Base-by-base conservation (phyloP, 2,888 invertebrate species). In the Agapetus fuscipes region DNA sequence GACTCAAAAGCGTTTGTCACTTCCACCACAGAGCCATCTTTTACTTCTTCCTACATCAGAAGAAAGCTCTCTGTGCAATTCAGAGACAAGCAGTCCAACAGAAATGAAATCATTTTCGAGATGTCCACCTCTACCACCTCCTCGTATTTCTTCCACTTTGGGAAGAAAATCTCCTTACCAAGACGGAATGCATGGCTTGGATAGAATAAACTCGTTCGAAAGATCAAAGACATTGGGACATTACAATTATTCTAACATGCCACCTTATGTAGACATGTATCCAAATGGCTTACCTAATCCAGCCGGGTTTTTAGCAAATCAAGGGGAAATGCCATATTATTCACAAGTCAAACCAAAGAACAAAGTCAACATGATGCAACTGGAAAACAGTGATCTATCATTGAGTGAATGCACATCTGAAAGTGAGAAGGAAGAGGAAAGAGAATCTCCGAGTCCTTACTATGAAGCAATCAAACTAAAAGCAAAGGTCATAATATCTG, bases 51-150 rank as follows among this genome's bases (percentile, higher is more conserved):
- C 63, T 3, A 54, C 50, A 34, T 51, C 55, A 3, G 52, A 52
- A 35, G 57, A 43, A 29, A 43, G 55, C 40, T 55, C 57, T 0
- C 17, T 56, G 53, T 14, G 58, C 53, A 34, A 57, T 52, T 46
- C 46, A 32, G 39, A 50, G 41, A 39, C 42, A n/a, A 43, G 43
- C 38, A 35, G 42, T 39, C 53, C 58, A 2, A 41, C 45, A 15
- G 48, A 43, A 17, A n/a, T 41, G 30, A 43, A 41, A 36, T 20
- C 42, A 9, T 36, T 44, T 39, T 12, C 32, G 11, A 71, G 62
- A 56, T 59, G 73, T 39, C 80, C 80, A 1, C 82, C 84, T 0
- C 68, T 76, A 43, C 87, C 87, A 2, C 87, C 87, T 0, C 85
- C 84, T 0, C 66, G 87, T 53, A 77, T 80, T 3, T 78, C 78